A percentile compares a stretch with the other conserved stretches of the same genome.
phyloP scores from a whole-genome alignment of 2,113 vertebrate species.

The Xiphophorus couchianus region DNA sequence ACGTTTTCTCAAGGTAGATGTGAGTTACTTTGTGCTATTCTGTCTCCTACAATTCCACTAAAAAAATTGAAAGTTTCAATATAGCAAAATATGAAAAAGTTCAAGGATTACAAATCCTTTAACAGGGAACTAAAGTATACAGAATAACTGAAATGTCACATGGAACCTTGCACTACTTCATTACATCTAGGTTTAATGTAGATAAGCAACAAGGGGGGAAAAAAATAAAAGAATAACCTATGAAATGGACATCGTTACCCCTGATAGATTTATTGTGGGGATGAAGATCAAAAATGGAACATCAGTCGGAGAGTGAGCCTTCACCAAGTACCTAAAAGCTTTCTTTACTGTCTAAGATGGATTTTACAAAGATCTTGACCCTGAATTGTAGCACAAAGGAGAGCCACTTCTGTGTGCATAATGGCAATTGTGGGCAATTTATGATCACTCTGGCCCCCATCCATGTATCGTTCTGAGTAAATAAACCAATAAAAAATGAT shows the following conservation, averaged over 20 bases:
- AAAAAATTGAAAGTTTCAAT: neutral
- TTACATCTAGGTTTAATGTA: conserved; percentile 29
- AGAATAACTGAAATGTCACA: conserved; percentile 22
- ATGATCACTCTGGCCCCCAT: conserved; percentile 64
- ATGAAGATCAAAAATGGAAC: conserved; percentile 16
- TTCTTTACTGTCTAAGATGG: conserved; percentile 42
- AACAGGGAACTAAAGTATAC: neutral
- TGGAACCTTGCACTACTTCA: conserved; percentile 21
- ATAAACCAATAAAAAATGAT: conserved; percentile 77
- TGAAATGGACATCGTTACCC: conserved; percentile 6
- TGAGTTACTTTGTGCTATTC: neutral
- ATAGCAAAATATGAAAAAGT: neutral
- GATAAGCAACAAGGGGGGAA: neutral
- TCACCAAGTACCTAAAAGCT: conserved; percentile 22
- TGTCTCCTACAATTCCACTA: neutral
- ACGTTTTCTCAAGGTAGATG: neutral
- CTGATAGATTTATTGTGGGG: conserved; percentile 4
- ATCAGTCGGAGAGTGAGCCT: conserved; percentile 34
- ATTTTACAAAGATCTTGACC: conserved; percentile 54
- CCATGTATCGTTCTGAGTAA: conserved; percentile 72
- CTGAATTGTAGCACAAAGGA: conserved; percentile 55
- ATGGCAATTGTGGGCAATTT: conserved; percentile 72
- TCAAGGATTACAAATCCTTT: neutral
- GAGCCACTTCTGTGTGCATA: conserved; percentile 55
- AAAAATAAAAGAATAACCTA: conserved; percentile 12